Evolutionary conservation across 2,113 vertebrate species (phyloP).

Genomic region (Zosterops lateralis): DNA sequence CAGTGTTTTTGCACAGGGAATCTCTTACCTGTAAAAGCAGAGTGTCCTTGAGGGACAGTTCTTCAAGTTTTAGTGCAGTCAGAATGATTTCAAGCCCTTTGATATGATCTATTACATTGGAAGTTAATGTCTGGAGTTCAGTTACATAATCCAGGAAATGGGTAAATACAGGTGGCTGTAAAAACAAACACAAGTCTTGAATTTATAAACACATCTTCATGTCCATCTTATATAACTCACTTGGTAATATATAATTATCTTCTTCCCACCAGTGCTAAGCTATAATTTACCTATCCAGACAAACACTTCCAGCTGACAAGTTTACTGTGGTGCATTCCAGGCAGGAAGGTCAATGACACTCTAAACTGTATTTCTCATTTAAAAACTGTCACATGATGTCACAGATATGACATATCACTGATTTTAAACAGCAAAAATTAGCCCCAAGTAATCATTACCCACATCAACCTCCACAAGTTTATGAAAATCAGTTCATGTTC

Average conservation of each 20-base stretch:
- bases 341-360: neutral
- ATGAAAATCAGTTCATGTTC: neutral
- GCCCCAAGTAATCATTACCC: neutral
- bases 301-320: neutral
- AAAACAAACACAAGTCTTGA: neutral
- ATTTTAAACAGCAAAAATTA: neutral
- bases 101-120: constrained; percentile 85
- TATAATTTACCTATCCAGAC: neutral
- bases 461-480: neutral
- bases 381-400: neutral
- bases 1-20: neutral
- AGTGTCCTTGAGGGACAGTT: constrained; percentile 83
- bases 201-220: neutral
- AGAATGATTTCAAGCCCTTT: constrained; percentile 86
- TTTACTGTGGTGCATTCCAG: neutral
- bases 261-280: neutral
- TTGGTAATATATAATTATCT: fast-evolving
- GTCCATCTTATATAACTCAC: neutral
- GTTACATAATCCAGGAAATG: constrained; percentile 88
- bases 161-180: constrained; percentile 86
- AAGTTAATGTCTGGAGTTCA: constrained; percentile 85
- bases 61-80: constrained; percentile 87
- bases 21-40: constrained; percentile 78
- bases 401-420: neutral
- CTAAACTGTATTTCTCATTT: neutral